Conservation (phyloP, 1,140 invertebrate species). For the Eupeodes corollae region DNA sequence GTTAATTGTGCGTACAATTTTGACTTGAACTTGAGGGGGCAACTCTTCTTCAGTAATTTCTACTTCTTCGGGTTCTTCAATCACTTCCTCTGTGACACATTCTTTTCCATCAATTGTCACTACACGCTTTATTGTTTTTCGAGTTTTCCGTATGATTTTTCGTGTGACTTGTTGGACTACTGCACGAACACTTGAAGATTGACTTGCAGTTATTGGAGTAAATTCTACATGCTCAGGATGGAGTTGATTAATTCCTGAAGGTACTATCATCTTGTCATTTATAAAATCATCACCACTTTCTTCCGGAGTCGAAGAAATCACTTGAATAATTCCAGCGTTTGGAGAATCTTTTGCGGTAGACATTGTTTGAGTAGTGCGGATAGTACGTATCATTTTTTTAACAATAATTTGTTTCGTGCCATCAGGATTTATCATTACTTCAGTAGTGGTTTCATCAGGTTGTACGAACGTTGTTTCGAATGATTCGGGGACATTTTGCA, state of each 20-base stretch:
- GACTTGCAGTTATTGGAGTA: slow-evolving; percentile 18
- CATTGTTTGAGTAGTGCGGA: slow-evolving; percentile 39
- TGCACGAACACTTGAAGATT: slow-evolving; percentile 52
- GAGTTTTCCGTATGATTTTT: slow-evolving; percentile 59
- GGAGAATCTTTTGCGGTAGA: slow-evolving; percentile 48
- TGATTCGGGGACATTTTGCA: slow-evolving; percentile 49
- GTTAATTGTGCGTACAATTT: slow-evolving; percentile 49
- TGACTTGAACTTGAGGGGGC: slow-evolving; percentile 60
- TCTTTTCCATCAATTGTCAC: slow-evolving; percentile 73
- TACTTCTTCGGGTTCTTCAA: slow-evolving; percentile 71
- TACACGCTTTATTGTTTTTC: slow-evolving; percentile 59
- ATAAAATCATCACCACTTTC: too few species aligned
- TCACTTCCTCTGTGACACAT: slow-evolving; percentile 65
- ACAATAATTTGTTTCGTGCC: slow-evolving; percentile 71
- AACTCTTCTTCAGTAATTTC: slow-evolving; percentile 62
- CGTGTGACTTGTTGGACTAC: slow-evolving; percentile 69
- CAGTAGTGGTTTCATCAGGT: slow-evolving; percentile 60
- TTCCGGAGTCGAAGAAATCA: slow-evolving; percentile 24
- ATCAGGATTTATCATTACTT: slow-evolving; percentile 66
- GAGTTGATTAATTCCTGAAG: slow-evolving; percentile 16
- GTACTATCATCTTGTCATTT: slow-evolving; percentile 22
- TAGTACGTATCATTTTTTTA: slow-evolving; percentile 47
- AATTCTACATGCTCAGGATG: slow-evolving; percentile 15
- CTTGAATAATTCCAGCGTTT: slow-evolving; percentile 45
- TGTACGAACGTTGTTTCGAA: slow-evolving; percentile 67